These are phyloP conservation scores for Drosophila prosaltans DNA, from an alignment of 1,140 invertebrate genomes.

Conservation along the genomic window DNA sequence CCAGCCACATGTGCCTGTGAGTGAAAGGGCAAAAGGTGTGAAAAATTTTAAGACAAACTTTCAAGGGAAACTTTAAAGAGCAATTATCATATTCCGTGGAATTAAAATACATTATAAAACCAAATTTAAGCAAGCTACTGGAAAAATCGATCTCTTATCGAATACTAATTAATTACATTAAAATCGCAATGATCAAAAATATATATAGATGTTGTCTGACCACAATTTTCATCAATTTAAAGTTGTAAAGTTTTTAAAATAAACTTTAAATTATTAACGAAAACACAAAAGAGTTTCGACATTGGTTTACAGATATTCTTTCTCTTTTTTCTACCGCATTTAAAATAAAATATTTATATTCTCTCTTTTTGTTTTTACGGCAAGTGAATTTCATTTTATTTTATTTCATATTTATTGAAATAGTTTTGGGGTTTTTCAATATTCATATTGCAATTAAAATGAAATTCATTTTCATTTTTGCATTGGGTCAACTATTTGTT, in stretches of 20 bases:
- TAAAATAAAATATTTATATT: no score
- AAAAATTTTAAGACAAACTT: not conserved
- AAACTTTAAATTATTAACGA: not conserved
- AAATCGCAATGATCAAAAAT: no score
- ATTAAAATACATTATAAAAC: no score
- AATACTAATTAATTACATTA: no score
- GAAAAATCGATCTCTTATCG: no score
- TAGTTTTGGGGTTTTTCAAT: not conserved
- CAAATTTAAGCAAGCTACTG: no score
- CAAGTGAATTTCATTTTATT: not conserved
- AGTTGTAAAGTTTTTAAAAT: not conserved
- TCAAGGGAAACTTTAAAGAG: no score
- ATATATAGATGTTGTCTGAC: no score
- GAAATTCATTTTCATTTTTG: constrained; percentile 2
- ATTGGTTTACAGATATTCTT: not conserved
- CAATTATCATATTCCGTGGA: no score
- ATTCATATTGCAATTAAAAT: constrained; percentile 5
- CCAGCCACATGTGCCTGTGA: not conserved
- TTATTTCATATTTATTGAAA: constrained; percentile 5
- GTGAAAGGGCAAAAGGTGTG: not conserved
- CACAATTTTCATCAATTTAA: not conserved
- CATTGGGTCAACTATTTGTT: not conserved
- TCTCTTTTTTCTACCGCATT: not conserved
- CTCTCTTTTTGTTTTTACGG: not conserved
- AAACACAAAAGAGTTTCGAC: not conserved